These are phyloP conservation scores for Alethe castanea DNA, from an alignment of 2,113 vertebrate genomes.

Conservation along the genomic window DNA sequence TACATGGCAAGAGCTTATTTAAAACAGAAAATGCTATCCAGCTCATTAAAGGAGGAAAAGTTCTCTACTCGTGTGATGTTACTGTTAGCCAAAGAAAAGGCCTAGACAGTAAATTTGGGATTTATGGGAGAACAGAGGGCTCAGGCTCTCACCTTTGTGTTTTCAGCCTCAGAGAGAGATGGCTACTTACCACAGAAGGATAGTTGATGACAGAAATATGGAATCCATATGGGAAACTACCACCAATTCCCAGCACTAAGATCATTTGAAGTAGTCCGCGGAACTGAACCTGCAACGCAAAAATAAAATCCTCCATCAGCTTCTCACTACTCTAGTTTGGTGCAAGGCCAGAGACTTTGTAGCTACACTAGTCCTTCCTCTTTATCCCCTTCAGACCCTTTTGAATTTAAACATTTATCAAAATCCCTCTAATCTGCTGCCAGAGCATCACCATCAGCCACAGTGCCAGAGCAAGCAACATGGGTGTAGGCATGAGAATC, in stretches of 20 bases:
- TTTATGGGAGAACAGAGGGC: background rate
- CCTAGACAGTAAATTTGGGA: background rate
- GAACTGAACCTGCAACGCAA: conserved; percentile 55
- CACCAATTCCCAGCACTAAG: conserved; percentile 80
- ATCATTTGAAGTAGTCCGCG: conserved; percentile 63
- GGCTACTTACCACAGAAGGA: conserved; percentile 77
- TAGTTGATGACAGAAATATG: conserved; percentile 81
- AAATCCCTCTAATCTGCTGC: background rate
- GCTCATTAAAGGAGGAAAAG: background rate
- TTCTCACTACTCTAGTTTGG: background rate
- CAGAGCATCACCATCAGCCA: background rate
- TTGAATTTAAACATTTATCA: background rate
- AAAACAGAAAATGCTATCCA: background rate
- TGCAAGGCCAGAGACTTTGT: background rate
- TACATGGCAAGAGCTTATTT: background rate
- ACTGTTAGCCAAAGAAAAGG: background rate
- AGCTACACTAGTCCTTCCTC: background rate
- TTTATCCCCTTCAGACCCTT: background rate
- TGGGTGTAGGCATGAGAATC: background rate
- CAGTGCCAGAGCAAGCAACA: background rate
- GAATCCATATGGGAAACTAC: conserved; percentile 85
- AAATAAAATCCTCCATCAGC: background rate
- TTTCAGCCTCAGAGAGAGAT: background rate
- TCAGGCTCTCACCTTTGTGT: background rate
- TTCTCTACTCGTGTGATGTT: background rate